Conservation (phyloP, 1,140 invertebrate species). For the Brachionus rubens region DNA sequence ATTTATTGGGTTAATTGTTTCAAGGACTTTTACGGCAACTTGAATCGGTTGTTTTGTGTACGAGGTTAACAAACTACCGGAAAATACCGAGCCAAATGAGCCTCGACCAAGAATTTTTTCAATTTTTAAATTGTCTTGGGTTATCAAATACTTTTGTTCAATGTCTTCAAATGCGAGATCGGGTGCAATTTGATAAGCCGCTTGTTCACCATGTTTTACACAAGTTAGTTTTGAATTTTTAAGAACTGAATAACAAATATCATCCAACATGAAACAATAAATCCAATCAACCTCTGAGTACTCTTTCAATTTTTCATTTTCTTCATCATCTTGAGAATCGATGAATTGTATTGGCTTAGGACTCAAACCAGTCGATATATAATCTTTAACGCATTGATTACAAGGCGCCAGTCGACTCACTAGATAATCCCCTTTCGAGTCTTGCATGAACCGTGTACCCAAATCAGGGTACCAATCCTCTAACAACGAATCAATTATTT, state of each 20-base stretch:
- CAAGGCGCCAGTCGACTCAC: slow-evolving; percentile 92
- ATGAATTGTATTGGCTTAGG: neutral
- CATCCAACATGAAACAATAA: slow-evolving; percentile 44
- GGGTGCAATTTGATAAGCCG: neutral
- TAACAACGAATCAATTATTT: slow-evolving; percentile 78
- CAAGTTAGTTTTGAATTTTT: slow-evolving; percentile 39
- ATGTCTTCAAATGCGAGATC: slow-evolving; percentile 24
- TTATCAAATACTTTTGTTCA: slow-evolving; percentile 68
- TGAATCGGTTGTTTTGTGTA: slow-evolving; percentile 48
- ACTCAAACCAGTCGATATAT: slow-evolving; percentile 46
- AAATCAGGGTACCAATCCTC: slow-evolving; percentile 97
- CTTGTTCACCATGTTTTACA: slow-evolving; percentile 27
- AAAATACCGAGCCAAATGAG: slow-evolving; percentile 94
- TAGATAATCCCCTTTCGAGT: slow-evolving; percentile 87
- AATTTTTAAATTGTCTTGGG: slow-evolving; percentile 73
- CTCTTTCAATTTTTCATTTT: slow-evolving; percentile 5
- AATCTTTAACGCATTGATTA: slow-evolving; percentile 67
- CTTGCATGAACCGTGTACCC: slow-evolving; percentile 92
- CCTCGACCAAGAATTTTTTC: slow-evolving; percentile 82
- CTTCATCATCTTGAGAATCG: neutral
- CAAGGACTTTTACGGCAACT: slow-evolving; percentile 34
- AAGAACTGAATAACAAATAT: slow-evolving; percentile 41
- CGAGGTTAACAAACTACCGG: slow-evolving; percentile 70
- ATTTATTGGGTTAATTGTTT: neutral
- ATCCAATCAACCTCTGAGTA: slow-evolving; percentile 19